Base-by-base conservation (phyloP, 2,888 invertebrate genomes). In the Thereva unica region DNA sequence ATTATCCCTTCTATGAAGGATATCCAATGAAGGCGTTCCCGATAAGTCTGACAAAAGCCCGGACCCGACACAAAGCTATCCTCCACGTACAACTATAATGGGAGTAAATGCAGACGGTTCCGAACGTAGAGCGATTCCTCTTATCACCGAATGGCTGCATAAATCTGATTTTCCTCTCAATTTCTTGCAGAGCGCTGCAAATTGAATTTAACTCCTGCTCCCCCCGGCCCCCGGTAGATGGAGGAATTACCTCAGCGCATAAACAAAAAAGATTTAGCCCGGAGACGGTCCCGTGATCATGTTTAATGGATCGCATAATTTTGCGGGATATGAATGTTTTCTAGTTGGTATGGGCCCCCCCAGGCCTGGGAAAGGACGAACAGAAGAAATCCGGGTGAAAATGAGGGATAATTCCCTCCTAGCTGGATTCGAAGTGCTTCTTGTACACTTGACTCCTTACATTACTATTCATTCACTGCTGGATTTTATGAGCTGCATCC, bases 291-390 rank as follows among this genome's bases (percentile, higher is more conserved):
- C 7, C 55, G 41, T 64, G 64, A 64, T 64, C 54, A 55, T 64
- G 64, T 64, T 64, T 64, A 64, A 64, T 64, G 64, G 64, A 54
- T 64, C 64, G 64, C 64, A 64, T 64, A 64, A 64, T 64, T 64
- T 53, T 57, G 44, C 54, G 54, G 54, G 54, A 52, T 42, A 64
- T 52, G 64, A 64, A 64, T 64, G 61, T 50, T 61, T 50, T 42
- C 38, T 49, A 40, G 50, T 41, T 23, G 61, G 41, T 40, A 61
- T 40, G 61, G 35, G 41, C 37, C 2, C 23, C 23, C 6, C 34
- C 50, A n/a, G 12, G 4, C 23, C 2, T 23, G 23, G 23, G 23
- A 23, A 23, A 23, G 23, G 23, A 23, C 23, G 23, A 23, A 23
- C 23, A 23, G 23, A 23, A 23, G 23, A 23, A 23, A 23, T 23